A percentile compares a stretch with the other conserved stretches of the same genome.
Conservation (phyloP, 1,140 invertebrate species). For the Zaprionus tsacasi region DNA sequence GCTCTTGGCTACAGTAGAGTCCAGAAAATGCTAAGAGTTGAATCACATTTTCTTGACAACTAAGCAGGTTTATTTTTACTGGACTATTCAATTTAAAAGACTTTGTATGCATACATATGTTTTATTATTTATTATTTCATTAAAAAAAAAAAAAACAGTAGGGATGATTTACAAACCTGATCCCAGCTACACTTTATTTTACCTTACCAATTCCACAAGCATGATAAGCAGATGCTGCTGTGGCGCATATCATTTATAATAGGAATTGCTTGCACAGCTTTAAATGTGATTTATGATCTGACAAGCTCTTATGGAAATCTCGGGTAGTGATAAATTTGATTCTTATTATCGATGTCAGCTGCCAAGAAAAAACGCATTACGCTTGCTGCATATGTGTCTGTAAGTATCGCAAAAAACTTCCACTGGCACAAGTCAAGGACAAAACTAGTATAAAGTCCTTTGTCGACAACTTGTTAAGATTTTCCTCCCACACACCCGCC, state of each 20-base stretch:
- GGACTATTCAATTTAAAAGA: too few species aligned
- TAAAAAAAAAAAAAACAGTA: too few species aligned
- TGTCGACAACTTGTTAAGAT: conserved; percentile 18
- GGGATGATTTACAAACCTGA: too few species aligned
- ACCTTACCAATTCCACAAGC: background rate
- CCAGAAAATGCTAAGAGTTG: background rate
- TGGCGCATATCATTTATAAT: conserved; percentile 18
- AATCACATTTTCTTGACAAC: too few species aligned
- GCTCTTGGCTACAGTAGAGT: background rate
- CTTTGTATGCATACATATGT: too few species aligned
- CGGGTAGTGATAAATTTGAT: conserved; percentile 13
- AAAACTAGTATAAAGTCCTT: background rate
- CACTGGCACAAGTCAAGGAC: conserved; percentile 17
- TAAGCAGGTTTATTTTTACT: too few species aligned
- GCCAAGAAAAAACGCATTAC: conserved; percentile 12
- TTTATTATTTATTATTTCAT: too few species aligned
- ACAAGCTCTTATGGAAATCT: background rate
- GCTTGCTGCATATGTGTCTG: background rate
- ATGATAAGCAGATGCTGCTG: background rate
- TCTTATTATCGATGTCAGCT: conserved; percentile 16
- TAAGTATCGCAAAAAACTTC: background rate
- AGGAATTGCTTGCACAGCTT: background rate
- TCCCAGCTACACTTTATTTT: too few species aligned
- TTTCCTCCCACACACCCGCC: background rate
- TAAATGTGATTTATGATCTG: conserved; percentile 15